Percentiles rank a stretch among this genome's conserved stretches.
phyloP scores from a whole-genome alignment of 2,113 vertebrate genomes.

The Sylvilagus bachmani region DNA sequence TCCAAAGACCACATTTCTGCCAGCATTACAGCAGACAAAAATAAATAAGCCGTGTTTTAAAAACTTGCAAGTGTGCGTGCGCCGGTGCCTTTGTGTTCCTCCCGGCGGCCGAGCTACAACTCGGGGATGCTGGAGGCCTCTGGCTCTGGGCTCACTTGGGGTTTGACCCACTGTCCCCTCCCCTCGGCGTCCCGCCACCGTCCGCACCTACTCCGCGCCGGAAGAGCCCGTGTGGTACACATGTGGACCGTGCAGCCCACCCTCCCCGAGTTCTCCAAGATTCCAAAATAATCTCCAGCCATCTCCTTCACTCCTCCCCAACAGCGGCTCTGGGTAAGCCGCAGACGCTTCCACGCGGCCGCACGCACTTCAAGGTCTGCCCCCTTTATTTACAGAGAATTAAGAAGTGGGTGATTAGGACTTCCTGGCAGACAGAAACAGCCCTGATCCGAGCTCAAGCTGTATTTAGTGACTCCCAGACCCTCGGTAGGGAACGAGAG shows the following conservation, averaged over 20 bases:
- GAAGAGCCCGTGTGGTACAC: not conserved
- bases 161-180: conserved; percentile 68
- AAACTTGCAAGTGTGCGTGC: conserved; percentile 78
- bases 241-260: not conserved
- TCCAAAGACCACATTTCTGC: conserved; percentile 64
- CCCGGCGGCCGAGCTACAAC: conserved; percentile 71
- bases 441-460: conserved; percentile 82
- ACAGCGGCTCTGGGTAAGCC: conserved; percentile 70
- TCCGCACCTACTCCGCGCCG: conserved; percentile 67
- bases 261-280: conserved; percentile 11
- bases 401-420: conserved; percentile 85
- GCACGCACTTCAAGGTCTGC: conserved; percentile 83
- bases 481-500: conserved; percentile 72
- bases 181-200: conserved; percentile 68
- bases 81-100: conserved; percentile 79
- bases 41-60: conserved; percentile 73
- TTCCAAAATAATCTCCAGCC: conserved; percentile 69
- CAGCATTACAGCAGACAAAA: conserved; percentile 59
- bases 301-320: conserved; percentile 35
- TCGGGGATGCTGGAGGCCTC: conserved; percentile 78
- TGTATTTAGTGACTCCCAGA: conserved; percentile 71
- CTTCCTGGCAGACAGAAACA: conserved; percentile 81
- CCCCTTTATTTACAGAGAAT: conserved; percentile 88
- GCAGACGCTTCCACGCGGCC: conserved; percentile 79
- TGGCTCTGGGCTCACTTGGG: conserved; percentile 75